Conservation (phyloP, 2,888 invertebrate species). For the Thereva unica region DNA sequence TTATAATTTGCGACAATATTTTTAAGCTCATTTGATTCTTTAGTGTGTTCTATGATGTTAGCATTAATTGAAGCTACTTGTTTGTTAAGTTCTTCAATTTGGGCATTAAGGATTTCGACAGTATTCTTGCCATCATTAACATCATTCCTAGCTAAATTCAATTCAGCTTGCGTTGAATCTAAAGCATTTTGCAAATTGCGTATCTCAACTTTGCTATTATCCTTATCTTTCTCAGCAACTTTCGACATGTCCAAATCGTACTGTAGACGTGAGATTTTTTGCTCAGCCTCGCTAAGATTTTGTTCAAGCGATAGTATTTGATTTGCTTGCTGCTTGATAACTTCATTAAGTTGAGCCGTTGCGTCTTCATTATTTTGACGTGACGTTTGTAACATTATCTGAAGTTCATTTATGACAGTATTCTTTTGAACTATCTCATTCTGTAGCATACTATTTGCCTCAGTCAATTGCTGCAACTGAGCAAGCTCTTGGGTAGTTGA, state of each 20-base stretch:
- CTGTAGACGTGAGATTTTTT: conserved; percentile 50
- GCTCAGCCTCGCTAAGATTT: conserved; percentile 54
- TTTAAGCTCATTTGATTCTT: conserved; percentile 50
- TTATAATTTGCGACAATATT: conserved; percentile 45
- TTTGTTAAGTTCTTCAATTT: conserved; percentile 49
- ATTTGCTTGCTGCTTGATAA: conserved; percentile 51
- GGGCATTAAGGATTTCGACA: conserved; percentile 47
- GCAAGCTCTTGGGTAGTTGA: conserved; percentile 52
- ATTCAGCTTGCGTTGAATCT: conserved; percentile 52
- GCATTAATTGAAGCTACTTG: conserved; percentile 48
- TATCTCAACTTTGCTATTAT: conserved; percentile 53
- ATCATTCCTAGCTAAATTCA: conserved; percentile 47
- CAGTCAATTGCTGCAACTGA: conserved; percentile 51
- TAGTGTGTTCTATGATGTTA: conserved; percentile 49
- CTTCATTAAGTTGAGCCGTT: conserved; percentile 51
- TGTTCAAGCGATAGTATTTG: conserved; percentile 52
- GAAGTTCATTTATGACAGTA: conserved; percentile 52
- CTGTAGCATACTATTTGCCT: conserved; percentile 48
- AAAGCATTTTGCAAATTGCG: conserved; percentile 55
- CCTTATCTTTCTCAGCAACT: conserved; percentile 51
- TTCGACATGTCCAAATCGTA: conserved; percentile 54
- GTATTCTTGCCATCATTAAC: conserved; percentile 48
- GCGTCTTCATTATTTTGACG: conserved; percentile 50
- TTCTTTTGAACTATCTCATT: conserved; percentile 53
- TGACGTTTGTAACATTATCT: conserved; percentile 50